Evolutionary conservation across 1,140 invertebrate genomes (phyloP).

Genomic region (Sitobion miscanthi): DNA sequence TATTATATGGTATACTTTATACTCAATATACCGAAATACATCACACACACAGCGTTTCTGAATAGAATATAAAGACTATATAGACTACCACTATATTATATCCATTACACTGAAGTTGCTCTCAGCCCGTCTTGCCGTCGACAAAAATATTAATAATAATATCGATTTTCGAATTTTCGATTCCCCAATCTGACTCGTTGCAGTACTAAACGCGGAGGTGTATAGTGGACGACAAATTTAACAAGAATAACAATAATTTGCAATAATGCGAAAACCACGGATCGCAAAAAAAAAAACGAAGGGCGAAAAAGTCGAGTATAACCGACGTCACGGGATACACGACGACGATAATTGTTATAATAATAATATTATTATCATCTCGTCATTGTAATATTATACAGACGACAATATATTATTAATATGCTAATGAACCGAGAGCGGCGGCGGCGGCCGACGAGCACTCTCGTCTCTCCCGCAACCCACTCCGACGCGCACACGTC

Average conservation of each 20-base stretch:
- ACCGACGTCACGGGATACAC: neutral
- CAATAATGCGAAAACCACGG: neutral
- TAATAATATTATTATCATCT: neutral
- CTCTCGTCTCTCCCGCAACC: neutral
- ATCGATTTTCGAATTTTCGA: neutral
- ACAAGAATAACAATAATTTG: neutral
- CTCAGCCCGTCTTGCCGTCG: neutral
- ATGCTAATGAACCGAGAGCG: neutral
- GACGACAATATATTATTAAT: slow-evolving; percentile 11
- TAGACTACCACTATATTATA: neutral
- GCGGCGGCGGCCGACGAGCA: neutral
- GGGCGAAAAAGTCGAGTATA: neutral
- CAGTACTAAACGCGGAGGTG: neutral
- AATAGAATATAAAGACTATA: neutral
- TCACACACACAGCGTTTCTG: neutral
- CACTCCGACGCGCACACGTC: neutral
- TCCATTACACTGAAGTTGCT: neutral
- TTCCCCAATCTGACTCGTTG: neutral
- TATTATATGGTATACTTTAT: neutral
- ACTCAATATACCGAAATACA: neutral
- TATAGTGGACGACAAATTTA: neutral
- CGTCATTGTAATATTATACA: neutral
- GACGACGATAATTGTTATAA: neutral
- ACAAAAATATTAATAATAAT: neutral
- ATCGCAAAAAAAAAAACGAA: neutral